Base-by-base conservation (phyloP, 30 jellyfish, hydroid and myxozoan species). In the Sanderia malayensis region DNA sequence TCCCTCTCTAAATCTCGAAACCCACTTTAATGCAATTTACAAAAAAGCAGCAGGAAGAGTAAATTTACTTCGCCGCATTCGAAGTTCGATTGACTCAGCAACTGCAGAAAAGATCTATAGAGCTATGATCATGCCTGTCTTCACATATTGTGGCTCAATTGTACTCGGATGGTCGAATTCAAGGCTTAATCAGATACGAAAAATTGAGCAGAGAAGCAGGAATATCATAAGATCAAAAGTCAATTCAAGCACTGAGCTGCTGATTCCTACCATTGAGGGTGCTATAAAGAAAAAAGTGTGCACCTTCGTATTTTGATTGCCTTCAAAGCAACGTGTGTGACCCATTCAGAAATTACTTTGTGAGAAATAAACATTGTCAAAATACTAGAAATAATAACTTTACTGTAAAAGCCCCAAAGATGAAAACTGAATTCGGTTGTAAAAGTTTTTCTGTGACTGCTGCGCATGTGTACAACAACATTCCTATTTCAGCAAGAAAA, bases 21-120 rank as follows among this genome's bases (percentile, higher is more conserved):
- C 74, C 31, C 75, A 72, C 55, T 74, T 72, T 52, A 74, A 72
- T 53, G 55, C 28, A 25, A 57, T 52, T 74, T 49, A 74, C 75
- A 72, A 72, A 49, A 72, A 45, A 41, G 85, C 75, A 72, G 75
- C 85, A 46, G 85, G 73, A 72, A 57, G 74, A 62, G 85, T 72
- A 13, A 72, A 72, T 62, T 74, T 49, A 10, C 85, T 72, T 74
- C 27, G 85, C 74, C 75, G 85, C 75, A 72, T 72, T 72, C 85
- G 74, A 53, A 72, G 75, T 26, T 72, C 85, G 61, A 72, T 72
- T 46, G 85, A 72, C 31, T 47, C 85, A 46, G 49, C 85, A 53
- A 72, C 85, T n/a, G n/a, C n/a, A n/a, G n/a, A n/a, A n/a, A n/a
- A n/a, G n/a, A n/a, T n/a, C n/a, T n/a, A n/a, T n/a, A n/a, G n/a